phyloP scores from a whole-genome alignment of 2,797 vertebrate species.

The Phoebastria nigripes region DNA sequence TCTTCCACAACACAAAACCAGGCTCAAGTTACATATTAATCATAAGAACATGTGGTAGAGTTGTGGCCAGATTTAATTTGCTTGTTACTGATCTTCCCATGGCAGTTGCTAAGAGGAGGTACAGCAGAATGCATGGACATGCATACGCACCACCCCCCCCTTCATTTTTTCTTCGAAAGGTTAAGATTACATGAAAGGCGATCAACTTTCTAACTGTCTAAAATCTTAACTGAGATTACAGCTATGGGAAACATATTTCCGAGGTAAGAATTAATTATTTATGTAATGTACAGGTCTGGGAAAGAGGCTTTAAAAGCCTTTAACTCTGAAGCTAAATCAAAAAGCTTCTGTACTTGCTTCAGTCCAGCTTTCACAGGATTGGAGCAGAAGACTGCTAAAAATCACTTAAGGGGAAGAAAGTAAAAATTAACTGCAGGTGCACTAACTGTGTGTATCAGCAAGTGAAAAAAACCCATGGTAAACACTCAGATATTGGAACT shows the following conservation, averaged over 20 bases:
- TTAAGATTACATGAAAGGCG: neutral
- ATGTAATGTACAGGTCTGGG: neutral
- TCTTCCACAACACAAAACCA: neutral
- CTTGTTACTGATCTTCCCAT: neutral
- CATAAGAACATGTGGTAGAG: neutral
- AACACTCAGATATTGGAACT: neutral
- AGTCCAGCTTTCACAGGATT: neutral
- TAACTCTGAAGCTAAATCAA: neutral
- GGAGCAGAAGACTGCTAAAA: neutral
- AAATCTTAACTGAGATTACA: neutral
- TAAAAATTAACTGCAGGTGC: neutral
- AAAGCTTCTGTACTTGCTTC: neutral
- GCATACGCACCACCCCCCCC: fast-evolving
- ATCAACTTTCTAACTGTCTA: neutral
- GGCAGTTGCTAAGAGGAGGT: neutral
- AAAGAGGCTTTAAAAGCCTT: neutral
- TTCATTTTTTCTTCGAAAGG: neutral
- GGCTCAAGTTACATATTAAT: neutral
- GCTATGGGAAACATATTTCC: neutral
- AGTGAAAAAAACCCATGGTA: neutral
- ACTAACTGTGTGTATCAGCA: neutral
- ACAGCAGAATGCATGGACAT: neutral
- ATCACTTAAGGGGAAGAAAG: neutral
- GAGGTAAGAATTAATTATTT: neutral
- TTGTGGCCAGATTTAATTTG: neutral